A percentile compares a stretch with the other conserved stretches of the same genome.
phyloP scores from a whole-genome alignment of 1,140 invertebrate species.

The Episyrphus balteatus region DNA sequence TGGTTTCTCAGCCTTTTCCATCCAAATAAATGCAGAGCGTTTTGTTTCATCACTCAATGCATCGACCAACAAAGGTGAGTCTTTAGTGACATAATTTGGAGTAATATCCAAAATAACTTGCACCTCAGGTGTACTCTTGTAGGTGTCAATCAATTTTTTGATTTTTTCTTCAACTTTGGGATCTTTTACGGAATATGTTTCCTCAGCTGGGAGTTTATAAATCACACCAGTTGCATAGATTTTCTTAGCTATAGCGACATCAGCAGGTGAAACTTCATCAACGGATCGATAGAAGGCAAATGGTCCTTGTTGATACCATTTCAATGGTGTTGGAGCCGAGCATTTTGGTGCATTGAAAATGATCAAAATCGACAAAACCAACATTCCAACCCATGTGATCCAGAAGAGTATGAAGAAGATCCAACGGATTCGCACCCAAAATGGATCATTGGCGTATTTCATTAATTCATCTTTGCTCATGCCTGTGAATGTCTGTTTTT shows the following conservation, averaged over 20 bases:
- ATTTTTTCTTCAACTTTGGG: constrained; percentile 22
- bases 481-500: constrained; percentile 53
- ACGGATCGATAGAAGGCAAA: constrained; percentile 21
- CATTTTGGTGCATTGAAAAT: constrained; percentile 78
- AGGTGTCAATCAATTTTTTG: constrained; percentile 18
- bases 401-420: constrained; percentile 76
- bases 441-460: constrained; percentile 85
- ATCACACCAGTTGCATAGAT: constrained; percentile 26
- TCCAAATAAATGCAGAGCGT: constrained; percentile 26
- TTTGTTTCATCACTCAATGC: constrained; percentile 25
- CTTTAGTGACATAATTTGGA: constrained; percentile 39
- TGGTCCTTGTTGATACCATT: constrained; percentile 45
- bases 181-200: constrained; percentile 23
- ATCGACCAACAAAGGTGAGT: constrained; percentile 31
- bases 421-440: constrained; percentile 79
- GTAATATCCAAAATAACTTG: constrained; percentile 40
- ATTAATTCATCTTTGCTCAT: constrained; percentile 85
- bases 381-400: constrained; percentile 74
- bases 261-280: constrained; percentile 5
- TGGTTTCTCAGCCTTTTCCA: constrained; percentile 36
- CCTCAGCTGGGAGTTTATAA: constrained; percentile 23
- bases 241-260: constrained; percentile 14
- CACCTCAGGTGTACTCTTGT: constrained; percentile 14
- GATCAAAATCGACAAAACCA: constrained; percentile 71
- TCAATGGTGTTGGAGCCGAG: constrained; percentile 49